A percentile compares a stretch with the other conserved stretches of the same genome.
Conservation (phyloP, 2,113 vertebrate genomes). For the Corythornis madagascariensis region DNA sequence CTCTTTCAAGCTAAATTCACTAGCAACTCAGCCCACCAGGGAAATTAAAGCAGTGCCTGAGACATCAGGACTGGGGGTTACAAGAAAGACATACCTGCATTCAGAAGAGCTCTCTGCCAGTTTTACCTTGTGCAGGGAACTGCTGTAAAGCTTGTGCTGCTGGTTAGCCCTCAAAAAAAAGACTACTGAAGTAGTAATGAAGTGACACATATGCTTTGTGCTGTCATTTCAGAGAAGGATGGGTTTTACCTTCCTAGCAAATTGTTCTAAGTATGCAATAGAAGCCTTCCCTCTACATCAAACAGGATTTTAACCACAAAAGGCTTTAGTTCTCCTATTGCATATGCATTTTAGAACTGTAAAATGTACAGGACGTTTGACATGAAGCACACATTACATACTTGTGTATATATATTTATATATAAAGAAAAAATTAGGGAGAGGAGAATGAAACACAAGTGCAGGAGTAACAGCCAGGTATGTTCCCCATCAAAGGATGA, state of each 20-base stretch:
- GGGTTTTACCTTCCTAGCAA: not conserved
- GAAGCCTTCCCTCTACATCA: not conserved
- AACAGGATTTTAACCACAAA: not conserved
- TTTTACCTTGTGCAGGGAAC: not conserved
- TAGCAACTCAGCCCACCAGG: conserved; percentile 26
- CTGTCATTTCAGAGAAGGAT: not conserved
- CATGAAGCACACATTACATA: not conserved
- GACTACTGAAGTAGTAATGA: not conserved
- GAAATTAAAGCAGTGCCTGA: conserved; percentile 45
- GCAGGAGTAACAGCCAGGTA: not conserved
- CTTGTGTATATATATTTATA: not conserved
- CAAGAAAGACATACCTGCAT: conserved; percentile 18
- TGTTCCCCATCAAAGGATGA: not conserved
- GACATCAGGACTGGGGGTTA: conserved; percentile 18
- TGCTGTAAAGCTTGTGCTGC: not conserved
- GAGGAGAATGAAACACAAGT: not conserved
- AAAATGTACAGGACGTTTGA: not conserved
- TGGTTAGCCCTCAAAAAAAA: not conserved
- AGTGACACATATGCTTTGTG: not conserved
- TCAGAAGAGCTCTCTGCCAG: not conserved
- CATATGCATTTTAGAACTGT: not conserved
- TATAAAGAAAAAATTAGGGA: not conserved
- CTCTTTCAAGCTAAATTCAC: conserved; percentile 32
- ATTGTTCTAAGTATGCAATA: not conserved
- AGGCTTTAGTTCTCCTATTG: not conserved